phyloP scores from a whole-genome alignment of 2,888 invertebrate species.

The Euzophera pinguis region DNA sequence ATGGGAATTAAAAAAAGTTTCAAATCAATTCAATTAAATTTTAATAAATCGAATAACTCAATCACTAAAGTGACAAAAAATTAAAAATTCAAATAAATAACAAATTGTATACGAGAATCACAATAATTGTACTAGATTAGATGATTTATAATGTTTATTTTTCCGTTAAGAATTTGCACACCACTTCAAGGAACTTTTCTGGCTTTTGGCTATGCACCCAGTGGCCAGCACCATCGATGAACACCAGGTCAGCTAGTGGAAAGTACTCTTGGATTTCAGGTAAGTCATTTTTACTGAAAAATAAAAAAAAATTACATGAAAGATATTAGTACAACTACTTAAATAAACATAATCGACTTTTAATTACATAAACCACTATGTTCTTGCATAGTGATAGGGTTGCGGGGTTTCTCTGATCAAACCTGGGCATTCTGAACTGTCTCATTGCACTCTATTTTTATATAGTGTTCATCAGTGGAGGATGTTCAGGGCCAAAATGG shows the following conservation, averaged over 20 bases:
- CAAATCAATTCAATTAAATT: conserved; percentile 2
- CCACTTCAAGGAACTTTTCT: conserved; percentile 83
- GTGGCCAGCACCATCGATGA: conserved; percentile 91
- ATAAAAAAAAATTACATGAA: conserved; percentile 13
- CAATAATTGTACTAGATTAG: conserved; percentile 28
- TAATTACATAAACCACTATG: too few relatives aligned
- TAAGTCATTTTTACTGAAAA: conserved; percentile 77
- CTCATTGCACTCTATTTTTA: too few relatives aligned
- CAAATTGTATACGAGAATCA: conserved; percentile 24
- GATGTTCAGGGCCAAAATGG: too few relatives aligned
- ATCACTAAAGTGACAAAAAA: conserved; percentile 10
- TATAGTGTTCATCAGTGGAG: too few relatives aligned
- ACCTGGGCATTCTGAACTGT: too few relatives aligned
- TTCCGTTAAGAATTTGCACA: conserved; percentile 81
- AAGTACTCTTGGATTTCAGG: conserved; percentile 84
- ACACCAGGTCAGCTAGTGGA: conserved; percentile 84
- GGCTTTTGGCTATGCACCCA: conserved; percentile 97
- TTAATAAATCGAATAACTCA: background rate
- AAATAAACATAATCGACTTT: too few relatives aligned
- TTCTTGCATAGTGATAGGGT: too few relatives aligned
- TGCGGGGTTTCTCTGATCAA: too few relatives aligned
- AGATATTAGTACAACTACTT: background rate
- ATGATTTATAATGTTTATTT: conserved; percentile 36
- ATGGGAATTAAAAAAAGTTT: background rate
- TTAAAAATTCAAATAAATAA: conserved; percentile 10